Conservation (phyloP, 2,113 vertebrate genomes). For the Mirza zaza region DNA sequence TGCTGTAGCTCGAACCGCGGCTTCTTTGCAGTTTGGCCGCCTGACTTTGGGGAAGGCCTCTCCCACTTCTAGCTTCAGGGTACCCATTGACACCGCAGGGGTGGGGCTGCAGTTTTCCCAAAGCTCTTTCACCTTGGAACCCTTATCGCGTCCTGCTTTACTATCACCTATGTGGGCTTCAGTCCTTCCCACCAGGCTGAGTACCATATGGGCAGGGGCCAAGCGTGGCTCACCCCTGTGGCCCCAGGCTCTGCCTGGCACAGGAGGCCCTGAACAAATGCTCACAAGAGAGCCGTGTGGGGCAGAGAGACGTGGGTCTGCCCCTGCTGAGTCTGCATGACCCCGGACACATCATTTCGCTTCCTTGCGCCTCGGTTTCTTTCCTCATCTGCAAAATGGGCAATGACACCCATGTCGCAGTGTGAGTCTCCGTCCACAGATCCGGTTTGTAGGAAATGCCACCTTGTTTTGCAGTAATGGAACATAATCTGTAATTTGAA, state of each 20-base stretch:
- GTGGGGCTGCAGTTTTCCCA: background rate
- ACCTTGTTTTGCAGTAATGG: background rate
- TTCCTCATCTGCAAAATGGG: background rate
- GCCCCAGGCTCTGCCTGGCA: background rate
- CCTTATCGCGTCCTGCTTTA: background rate
- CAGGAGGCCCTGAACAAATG: background rate
- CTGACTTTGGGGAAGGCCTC: background rate
- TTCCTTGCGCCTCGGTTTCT: background rate
- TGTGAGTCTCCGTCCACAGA: background rate
- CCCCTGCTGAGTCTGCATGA: background rate
- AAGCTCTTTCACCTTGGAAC: background rate
- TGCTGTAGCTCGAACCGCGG: background rate
- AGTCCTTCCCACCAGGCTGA: background rate
- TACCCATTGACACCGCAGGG: background rate
- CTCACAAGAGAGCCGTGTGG: background rate
- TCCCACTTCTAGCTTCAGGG: background rate
- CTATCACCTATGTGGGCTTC: background rate
- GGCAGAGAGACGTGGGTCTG: background rate
- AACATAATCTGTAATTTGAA: background rate
- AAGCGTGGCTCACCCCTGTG: rapidly evolving
- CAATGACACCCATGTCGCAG: rapidly evolving
- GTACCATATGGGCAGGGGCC: background rate
- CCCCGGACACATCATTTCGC: background rate
- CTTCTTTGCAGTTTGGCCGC: background rate
- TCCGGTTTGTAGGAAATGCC: background rate